These are phyloP conservation scores for Aelia acuminata DNA, from an alignment of 2,888 invertebrate genomes.

Conservation along the genomic window DNA sequence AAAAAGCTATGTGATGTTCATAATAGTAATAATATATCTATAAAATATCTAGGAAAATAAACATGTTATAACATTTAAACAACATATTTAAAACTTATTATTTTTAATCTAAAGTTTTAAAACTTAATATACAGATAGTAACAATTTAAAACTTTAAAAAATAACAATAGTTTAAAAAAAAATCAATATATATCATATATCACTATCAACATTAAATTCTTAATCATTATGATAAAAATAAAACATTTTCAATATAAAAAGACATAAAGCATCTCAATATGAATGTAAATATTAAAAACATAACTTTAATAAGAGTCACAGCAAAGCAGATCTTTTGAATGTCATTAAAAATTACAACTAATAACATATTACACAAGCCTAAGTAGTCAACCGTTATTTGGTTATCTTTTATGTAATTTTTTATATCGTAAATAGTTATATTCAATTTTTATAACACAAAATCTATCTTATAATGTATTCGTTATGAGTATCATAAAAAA, in stretches of 20 bases:
- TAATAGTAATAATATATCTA: background rate
- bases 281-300: background rate
- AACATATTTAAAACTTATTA: background rate
- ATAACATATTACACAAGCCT: background rate
- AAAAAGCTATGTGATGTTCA: conserved; percentile 43
- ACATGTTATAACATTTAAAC: conserved; percentile 9
- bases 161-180: conserved; percentile 31
- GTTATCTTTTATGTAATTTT: background rate
- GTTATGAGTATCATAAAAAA: too few relatives aligned
- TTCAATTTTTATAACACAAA: too few relatives aligned
- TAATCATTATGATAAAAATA: background rate
- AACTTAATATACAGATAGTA: conserved; percentile 1
- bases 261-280: background rate
- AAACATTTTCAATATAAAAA: background rate
- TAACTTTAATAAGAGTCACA: background rate
- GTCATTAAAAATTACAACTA: conserved; percentile 33
- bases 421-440: too few relatives aligned
- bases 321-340: conserved; percentile 32
- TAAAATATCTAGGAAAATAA: conserved; percentile 21
- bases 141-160: conserved; percentile 47
- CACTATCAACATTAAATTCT: conserved; percentile 5
- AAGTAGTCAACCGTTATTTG: background rate
- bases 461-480: too few relatives aligned
- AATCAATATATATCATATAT: conserved; percentile 28
- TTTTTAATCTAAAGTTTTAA: conserved; percentile 30